phyloP scores from a whole-genome alignment of 53 echinoderm and acorn worm species.

The Zoroaster sp. region DNA sequence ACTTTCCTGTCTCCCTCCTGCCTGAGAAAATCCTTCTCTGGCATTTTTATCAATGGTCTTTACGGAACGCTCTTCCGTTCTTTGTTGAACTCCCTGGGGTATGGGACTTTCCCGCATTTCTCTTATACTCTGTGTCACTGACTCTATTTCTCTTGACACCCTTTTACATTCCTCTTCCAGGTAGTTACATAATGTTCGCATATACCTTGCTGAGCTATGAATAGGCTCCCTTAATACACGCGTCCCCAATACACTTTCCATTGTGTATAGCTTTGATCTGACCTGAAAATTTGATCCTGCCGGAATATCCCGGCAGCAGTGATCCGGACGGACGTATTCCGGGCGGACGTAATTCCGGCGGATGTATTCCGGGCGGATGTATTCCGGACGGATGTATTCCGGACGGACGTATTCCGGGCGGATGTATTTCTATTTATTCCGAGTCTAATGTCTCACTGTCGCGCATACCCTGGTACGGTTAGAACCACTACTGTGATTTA shows the following conservation, averaged over 20 bases:
- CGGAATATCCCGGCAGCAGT: too few relatives aligned
- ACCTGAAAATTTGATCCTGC: too few relatives aligned
- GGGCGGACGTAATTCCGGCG: too few relatives aligned
- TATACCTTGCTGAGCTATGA: neutral
- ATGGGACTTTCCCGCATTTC: neutral
- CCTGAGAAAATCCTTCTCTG: neutral
- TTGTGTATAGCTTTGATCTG: neutral
- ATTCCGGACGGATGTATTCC: too few relatives aligned
- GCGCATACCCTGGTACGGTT: too few relatives aligned
- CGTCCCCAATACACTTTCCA: neutral
- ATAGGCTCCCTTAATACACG: neutral
- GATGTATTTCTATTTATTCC: too few relatives aligned
- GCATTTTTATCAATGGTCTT: neutral
- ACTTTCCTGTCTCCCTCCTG: neutral
- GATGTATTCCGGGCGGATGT: too few relatives aligned
- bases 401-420: too few relatives aligned
- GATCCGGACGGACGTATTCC: too few relatives aligned
- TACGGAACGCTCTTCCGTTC: neutral
- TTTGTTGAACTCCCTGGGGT: neutral
- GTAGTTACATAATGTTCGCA: neutral
- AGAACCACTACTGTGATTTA: too few relatives aligned
- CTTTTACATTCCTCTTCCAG: neutral
- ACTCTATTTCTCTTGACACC: neutral
- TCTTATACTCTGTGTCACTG: neutral
- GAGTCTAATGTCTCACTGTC: too few relatives aligned